These are phyloP conservation scores for Leptura quadrifasciata DNA, from an alignment of 2,888 invertebrate species.

Conservation along the genomic window DNA sequence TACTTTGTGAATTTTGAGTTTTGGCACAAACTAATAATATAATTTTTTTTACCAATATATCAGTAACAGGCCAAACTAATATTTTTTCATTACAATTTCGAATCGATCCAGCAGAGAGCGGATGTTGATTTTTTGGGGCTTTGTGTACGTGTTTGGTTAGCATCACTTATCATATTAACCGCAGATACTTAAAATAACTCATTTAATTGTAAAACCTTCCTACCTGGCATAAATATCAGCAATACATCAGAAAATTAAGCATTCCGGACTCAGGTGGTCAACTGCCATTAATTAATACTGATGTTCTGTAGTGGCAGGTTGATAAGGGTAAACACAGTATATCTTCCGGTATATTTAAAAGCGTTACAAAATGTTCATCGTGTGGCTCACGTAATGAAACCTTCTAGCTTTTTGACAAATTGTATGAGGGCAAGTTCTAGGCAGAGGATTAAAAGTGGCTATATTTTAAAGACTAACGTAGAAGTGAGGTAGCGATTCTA, in stretches of 20 bases:
- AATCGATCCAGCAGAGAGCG: too few species aligned
- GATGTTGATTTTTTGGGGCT: too few species aligned
- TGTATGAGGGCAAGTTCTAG: neutral
- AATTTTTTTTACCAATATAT: too few species aligned
- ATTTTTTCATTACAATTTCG: too few species aligned
- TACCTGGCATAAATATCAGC: neutral
- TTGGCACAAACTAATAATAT: too few species aligned
- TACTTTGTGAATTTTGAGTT: too few species aligned
- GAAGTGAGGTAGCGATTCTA: neutral
- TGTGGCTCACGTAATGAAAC: neutral
- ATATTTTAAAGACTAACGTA: slow-evolving; percentile 18
- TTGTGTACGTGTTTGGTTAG: too few species aligned
- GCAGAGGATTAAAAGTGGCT: slow-evolving; percentile 8
- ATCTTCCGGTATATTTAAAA: neutral
- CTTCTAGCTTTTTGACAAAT: slow-evolving; percentile 19
- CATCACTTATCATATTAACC: too few species aligned
- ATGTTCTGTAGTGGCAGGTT: neutral
- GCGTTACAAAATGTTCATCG: neutral
- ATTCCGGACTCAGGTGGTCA: neutral
- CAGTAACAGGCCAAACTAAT: too few species aligned
- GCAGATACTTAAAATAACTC: neutral
- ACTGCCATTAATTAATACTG: neutral
- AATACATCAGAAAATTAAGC: neutral
- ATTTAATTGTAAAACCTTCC: neutral
- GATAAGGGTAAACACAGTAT: slow-evolving; percentile 1